Base-by-base conservation (phyloP, 2,113 vertebrate species). In the Cyanoramphus novaezelandiae region DNA sequence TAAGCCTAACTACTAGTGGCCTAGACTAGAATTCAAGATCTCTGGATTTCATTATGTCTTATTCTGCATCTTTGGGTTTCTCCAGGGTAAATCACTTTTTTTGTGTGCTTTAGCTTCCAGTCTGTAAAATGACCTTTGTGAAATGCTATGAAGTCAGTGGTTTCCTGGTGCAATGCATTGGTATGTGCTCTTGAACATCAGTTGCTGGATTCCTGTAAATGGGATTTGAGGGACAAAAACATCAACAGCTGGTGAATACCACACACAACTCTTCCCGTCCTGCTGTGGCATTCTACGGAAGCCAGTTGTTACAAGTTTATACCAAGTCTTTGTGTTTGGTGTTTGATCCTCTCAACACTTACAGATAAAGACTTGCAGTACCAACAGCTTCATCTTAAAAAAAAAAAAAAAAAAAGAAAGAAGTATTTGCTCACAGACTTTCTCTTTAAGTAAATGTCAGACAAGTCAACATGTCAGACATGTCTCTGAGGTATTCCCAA, bases 361-460 rank as follows among this genome's bases (percentile, higher is more conserved):
- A 44, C 17, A 86, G 72, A 84, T 67, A 76, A 93, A 81, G 46
- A 70, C 12, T 74, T 88, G 53, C 18, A 88, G 28, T 17, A 46
- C 13, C 35, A 77, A 78, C 17, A 53, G 44, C 28, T 82, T 69
- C 10, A 65, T 65, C 31, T 24, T 13, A 12, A 62, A 53, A 63
- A 37, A 88, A 86, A 69, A 62, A 23, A 7, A n/a, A 53, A 43
- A 17, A 39, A 52, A 49, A 19, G 1, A 23, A 1, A 2, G 7
- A 79, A 69, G 13, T 49, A 31, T 95, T 94, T 92, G 53, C 79
- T 94, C 75, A 62, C 10, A 44, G 39, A 50, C 17, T 71, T 87
- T 89, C 43, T 68, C 65, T 91, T 85, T 75, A 87, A 85, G 82
- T 84, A 93, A 86, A 93, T 81, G 60, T 93, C 88, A 93, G 91